Conservation (phyloP, 2,113 vertebrate species). For the Clinocottus analis region DNA sequence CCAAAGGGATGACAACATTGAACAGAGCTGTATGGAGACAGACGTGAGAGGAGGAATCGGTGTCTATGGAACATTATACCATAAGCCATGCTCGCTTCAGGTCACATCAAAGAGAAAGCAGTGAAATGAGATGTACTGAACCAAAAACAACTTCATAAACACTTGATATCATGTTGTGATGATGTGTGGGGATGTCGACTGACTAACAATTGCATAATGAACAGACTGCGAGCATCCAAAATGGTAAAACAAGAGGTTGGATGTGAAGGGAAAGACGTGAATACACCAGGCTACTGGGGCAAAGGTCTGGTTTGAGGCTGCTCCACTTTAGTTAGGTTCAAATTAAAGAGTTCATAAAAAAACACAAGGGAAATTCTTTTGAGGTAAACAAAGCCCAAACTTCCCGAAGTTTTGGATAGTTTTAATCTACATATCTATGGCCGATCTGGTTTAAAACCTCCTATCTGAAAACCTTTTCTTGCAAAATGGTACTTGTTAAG, state of each 20-base stretch:
- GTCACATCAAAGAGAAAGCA: constrained; percentile 57
- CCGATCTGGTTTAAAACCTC: no score
- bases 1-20: constrained; percentile 10
- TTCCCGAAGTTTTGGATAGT: no score
- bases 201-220: constrained; percentile 50
- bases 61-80: constrained; percentile 71
- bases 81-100: constrained; percentile 80
- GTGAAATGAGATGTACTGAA: constrained; percentile 84
- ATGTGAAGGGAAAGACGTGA: constrained; percentile 39
- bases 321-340: not conserved
- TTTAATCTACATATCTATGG: not conserved
- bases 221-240: constrained; percentile 73
- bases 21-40: constrained; percentile 16
- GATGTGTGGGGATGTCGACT: constrained; percentile 16
- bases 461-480: no score
- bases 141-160: constrained; percentile 69
- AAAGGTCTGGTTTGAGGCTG: constrained; percentile 51
- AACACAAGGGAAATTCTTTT: not conserved
- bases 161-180: constrained; percentile 6
- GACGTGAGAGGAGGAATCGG: constrained; percentile 19
- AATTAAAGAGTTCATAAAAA: not conserved
- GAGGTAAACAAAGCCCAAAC: not conserved
- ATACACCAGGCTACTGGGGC: constrained; percentile 23
- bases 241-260: constrained; percentile 39
- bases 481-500: no score